A percentile compares a stretch with the other conserved stretches of the same genome.
phyloP scores from a whole-genome alignment of 2,888 invertebrate species.

The Eueremaeus valkanovi region DNA sequence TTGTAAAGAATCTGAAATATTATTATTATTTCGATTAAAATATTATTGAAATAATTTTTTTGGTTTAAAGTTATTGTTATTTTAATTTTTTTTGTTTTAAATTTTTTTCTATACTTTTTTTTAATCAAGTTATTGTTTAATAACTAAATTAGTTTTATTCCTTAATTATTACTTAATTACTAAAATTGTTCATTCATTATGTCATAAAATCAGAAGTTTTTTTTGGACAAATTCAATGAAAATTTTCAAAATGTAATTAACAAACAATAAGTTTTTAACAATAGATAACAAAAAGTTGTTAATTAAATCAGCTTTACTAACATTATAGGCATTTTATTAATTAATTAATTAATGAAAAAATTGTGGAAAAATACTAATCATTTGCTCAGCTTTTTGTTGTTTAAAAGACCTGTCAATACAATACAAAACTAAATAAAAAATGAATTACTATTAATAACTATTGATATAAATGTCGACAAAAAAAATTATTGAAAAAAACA shows the following conservation, averaged over 20 bases:
- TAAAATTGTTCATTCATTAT: too few relatives aligned
- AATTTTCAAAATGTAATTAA: background rate
- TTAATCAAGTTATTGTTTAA: too few relatives aligned
- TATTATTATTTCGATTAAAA: too few relatives aligned
- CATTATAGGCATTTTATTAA: background rate
- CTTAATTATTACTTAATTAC: too few relatives aligned
- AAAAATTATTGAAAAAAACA: background rate
- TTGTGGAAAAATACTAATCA: background rate
- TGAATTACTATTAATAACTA: background rate
- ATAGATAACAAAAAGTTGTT: background rate
- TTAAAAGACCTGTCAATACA: constrained; percentile 18
- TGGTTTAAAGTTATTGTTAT: too few relatives aligned
- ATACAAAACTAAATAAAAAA: background rate
- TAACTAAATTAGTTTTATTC: too few relatives aligned
- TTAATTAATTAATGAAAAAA: background rate
- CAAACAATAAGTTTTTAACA: background rate
- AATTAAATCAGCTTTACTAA: background rate
- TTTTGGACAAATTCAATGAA: background rate
- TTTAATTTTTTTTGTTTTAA: too few relatives aligned
- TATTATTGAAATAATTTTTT: too few relatives aligned
- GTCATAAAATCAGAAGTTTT: too few relatives aligned
- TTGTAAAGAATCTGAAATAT: too few relatives aligned
- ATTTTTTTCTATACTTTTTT: too few relatives aligned
- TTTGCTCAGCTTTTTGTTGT: constrained; percentile 27
- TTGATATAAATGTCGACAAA: background rate